Percentiles rank a stretch among this genome's conserved stretches.
These are phyloP conservation scores for Sarcophaga variegata DNA, from an alignment of 2,888 invertebrate species.

Conservation along the genomic window DNA sequence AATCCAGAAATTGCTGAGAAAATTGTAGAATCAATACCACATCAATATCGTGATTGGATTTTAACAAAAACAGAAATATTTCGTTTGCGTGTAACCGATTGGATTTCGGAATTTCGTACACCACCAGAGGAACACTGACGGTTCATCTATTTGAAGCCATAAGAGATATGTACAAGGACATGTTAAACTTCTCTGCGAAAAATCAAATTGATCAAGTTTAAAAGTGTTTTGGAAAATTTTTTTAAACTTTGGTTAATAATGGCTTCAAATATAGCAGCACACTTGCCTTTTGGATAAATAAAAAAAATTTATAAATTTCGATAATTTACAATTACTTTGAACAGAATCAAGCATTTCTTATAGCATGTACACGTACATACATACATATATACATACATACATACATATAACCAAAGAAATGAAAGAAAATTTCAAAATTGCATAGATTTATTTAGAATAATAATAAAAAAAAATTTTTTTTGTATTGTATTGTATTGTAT, in stretches of 20 bases:
- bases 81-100: constrained; percentile 79
- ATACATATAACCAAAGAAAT: constrained; percentile 63
- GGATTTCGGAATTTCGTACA: constrained; percentile 79
- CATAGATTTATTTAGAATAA: constrained; percentile 36
- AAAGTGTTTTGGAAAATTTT: constrained; percentile 17
- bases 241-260: constrained; percentile 46
- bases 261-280: constrained; percentile 68
- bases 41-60: constrained; percentile 80
- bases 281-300: constrained; percentile 36
- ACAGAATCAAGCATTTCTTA: not conserved
- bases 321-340: not conserved
- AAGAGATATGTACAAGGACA: constrained; percentile 48
- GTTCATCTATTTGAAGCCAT: constrained; percentile 79
- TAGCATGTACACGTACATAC: constrained; percentile 20
- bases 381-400: too few species aligned
- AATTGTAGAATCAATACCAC: constrained; percentile 79
- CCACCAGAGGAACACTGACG: constrained; percentile 80
- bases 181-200: not conserved
- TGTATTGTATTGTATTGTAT: constrained; percentile 9
- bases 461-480: too few species aligned
- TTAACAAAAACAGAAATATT: constrained; percentile 79
- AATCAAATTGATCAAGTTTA: constrained; percentile 34
- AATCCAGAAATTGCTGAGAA: constrained; percentile 80
- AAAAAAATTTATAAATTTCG: constrained; percentile 5
- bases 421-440: constrained; percentile 47